These are phyloP conservation scores for Orthosia gracilis DNA, from an alignment of 2,888 invertebrate species.

Conservation along the genomic window DNA sequence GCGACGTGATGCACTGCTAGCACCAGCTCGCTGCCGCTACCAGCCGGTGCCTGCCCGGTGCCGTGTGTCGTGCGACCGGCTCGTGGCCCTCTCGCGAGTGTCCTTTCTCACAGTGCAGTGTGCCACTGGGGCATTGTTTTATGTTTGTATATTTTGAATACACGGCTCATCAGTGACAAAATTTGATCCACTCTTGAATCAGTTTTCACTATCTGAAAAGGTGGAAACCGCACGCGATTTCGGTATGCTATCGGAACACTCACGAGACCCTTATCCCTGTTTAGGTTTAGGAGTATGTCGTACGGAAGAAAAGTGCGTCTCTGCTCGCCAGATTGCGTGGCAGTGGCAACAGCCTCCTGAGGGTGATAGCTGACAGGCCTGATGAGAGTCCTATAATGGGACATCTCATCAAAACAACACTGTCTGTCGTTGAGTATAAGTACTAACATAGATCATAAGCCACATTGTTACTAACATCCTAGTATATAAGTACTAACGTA, in stretches of 20 bases:
- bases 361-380: too few species aligned
- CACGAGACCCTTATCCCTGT: slow-evolving; percentile 70
- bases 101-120: slow-evolving; percentile 76
- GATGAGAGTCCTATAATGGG: too few species aligned
- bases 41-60: slow-evolving; percentile 54
- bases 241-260: slow-evolving; percentile 84
- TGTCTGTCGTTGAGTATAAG: too few species aligned
- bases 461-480: too few species aligned
- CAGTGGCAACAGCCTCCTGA: too few species aligned
- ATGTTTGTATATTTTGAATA: slow-evolving; percentile 76
- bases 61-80: slow-evolving; percentile 61
- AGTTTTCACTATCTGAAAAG: slow-evolving; percentile 63
- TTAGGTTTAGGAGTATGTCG: slow-evolving; percentile 71
- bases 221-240: slow-evolving; percentile 66
- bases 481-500: too few species aligned
- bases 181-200: slow-evolving; percentile 66
- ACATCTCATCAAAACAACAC: too few species aligned
- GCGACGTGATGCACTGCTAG: slow-evolving; percentile 84
- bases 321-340: too few species aligned
- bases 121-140: slow-evolving; percentile 82
- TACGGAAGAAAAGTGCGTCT: too few species aligned
- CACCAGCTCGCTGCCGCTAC: slow-evolving; percentile 70
- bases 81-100: slow-evolving; percentile 64
- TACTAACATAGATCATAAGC: too few species aligned
- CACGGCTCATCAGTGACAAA: slow-evolving; percentile 71